These are phyloP conservation scores for Caenorhabditis wallacei DNA, from an alignment of 2,888 invertebrate species.

Conservation along the genomic window DNA sequence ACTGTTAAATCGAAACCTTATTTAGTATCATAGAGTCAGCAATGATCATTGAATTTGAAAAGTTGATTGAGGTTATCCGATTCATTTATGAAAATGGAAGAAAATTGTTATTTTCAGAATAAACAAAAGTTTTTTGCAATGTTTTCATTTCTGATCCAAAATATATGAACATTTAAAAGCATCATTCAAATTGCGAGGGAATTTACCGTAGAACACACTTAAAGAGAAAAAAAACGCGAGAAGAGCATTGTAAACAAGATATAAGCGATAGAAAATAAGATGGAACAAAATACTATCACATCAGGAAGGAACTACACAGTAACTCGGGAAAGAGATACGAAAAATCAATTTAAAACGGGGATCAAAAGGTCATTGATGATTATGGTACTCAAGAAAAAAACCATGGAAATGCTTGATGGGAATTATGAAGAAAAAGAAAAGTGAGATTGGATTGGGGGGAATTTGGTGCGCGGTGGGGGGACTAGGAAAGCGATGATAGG, in stretches of 20 bases:
- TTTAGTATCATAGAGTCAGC: too few relatives aligned
- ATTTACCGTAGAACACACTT: too few relatives aligned
- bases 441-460: background rate
- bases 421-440: background rate
- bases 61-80: too few relatives aligned
- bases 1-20: too few relatives aligned
- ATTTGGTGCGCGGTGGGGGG: background rate
- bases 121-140: too few relatives aligned
- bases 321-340: slow-evolving; percentile 13
- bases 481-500: background rate
- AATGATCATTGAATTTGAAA: too few relatives aligned
- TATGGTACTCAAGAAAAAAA: background rate
- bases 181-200: background rate
- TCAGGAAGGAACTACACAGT: slow-evolving; percentile 9
- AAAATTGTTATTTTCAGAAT: too few relatives aligned
- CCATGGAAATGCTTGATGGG: slow-evolving; percentile 1
- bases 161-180: background rate
- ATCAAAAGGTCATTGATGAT: background rate
- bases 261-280: background rate
- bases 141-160: too few relatives aligned
- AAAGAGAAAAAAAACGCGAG: background rate
- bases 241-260: background rate
- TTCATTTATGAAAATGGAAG: too few relatives aligned
- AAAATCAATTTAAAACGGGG: slow-evolving; percentile 12
- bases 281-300: slow-evolving; percentile 13